Percentiles rank a stretch among this genome's conserved stretches.
These are phyloP conservation scores for Aplocera efformata DNA, from an alignment of 2,888 invertebrate species.

Conservation along the genomic window DNA sequence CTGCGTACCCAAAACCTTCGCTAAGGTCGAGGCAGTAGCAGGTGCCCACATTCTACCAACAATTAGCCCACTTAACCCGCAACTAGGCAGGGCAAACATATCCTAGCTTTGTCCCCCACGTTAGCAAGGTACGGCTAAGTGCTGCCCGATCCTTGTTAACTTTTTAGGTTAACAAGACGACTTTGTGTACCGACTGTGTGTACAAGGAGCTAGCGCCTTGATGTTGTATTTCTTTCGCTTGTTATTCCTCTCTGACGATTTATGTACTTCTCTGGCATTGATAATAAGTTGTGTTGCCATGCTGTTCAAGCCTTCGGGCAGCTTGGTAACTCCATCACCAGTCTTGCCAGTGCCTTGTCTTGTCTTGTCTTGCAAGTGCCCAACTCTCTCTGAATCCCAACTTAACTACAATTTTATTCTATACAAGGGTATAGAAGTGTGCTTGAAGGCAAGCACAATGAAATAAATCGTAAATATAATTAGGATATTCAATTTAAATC, in stretches of 20 bases:
- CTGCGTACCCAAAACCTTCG: slow-evolving; percentile 5
- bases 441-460: no score
- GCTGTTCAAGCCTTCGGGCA: no score
- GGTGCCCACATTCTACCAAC: slow-evolving; percentile 64
- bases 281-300: not conserved
- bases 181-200: slow-evolving; percentile 51
- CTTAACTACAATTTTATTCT: no score
- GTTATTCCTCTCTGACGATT: not conserved
- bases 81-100: slow-evolving; percentile 72
- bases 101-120: slow-evolving; percentile 68
- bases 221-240: slow-evolving; percentile 5
- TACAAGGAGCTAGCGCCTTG: slow-evolving; percentile 58
- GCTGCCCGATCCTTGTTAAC: slow-evolving; percentile 76
- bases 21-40: slow-evolving; percentile 30
- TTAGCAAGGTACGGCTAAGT: slow-evolving; percentile 68
- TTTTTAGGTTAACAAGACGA: slow-evolving; percentile 73
- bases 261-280: not conserved
- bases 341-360: no score
- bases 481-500: no score
- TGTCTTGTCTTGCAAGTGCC: no score
- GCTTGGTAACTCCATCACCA: no score
- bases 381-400: no score
- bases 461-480: no score
- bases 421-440: no score
- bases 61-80: slow-evolving; percentile 73